Evolutionary conservation across 37 sponge, comb jelly and placozoan species (phyloP), one percentile per base, ranked within the genome.

Genomic region (Axinella damicornis): DNA sequence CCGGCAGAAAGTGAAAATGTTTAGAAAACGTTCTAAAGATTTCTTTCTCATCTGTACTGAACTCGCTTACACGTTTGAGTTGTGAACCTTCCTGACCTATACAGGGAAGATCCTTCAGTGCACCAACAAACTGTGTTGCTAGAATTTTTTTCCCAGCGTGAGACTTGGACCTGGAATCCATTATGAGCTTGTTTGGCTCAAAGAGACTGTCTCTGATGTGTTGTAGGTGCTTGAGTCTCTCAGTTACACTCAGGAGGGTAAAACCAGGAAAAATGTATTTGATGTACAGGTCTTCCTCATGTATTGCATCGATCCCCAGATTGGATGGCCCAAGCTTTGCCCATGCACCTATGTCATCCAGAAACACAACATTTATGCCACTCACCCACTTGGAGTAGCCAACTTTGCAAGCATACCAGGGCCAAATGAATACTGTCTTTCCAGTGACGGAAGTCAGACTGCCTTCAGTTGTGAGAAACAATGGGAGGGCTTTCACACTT

Each of bases 221-320:
- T 38, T 72, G 53, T 30, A 89, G 35, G 58, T 89, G 90, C 22
- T 62, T 0, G 40, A 64, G 71, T 22, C 90, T 53, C 20, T 89
- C 71, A 27, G 55, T 24, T 89, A 78, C 59, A 14, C 16, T 38
- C 73, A 89, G 27, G 12, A 35, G 33, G 37, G 25, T 1, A 77
- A 89, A 89, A 19, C 37, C 28, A 9, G 38, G 63, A 62, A 89
- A 89, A 17, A 89, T 83, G 19, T 64, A 84, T 22, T 71, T 28
- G 28, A 69, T n/a, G 61, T 84, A 89, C 5, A 83, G 2, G 0
- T 79, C 66, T 69, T 69, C 74, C 30, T 40, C 66, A 34, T 34
- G 53, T 18, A 89, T 77, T 21, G 2, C 22, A 0, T 53, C 5
- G 22, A 83, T 71, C 31, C 68, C 65, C 19, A 83, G 36, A 19